Percentiles rank a stretch among this genome's conserved stretches.
Conservation (phyloP, 2,888 invertebrate genomes). For the Dolichopus griseipennis region DNA sequence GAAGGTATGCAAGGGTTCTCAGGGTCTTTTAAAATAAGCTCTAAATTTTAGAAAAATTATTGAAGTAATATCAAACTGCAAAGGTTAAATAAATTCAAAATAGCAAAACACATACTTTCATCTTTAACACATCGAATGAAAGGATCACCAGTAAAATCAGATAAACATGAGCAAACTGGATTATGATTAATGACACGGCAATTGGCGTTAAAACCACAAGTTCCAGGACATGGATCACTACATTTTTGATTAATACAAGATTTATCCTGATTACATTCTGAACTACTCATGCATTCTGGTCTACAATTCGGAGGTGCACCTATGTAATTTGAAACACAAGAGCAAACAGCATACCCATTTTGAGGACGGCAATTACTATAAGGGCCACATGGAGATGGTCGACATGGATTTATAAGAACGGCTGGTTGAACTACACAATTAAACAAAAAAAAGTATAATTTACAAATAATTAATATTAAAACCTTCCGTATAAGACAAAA, state of each 20-base stretch:
- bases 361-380: conserved; percentile 67
- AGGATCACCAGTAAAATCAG: conserved; percentile 70
- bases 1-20: conserved; percentile 71
- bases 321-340: conserved; percentile 66
- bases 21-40: conserved; percentile 31
- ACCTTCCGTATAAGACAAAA: conserved; percentile 8
- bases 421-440: conserved; percentile 24
- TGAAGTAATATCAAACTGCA: conserved; percentile 18
- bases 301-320: conserved; percentile 70
- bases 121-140: conserved; percentile 62
- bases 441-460: conserved; percentile 15
- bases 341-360: conserved; percentile 69
- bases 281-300: conserved; percentile 74
- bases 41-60: not conserved
- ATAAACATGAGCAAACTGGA: conserved; percentile 72
- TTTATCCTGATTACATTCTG: conserved; percentile 70
- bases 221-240: conserved; percentile 70
- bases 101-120: conserved; percentile 52
- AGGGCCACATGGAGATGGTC: conserved; percentile 68
- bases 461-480: conserved; percentile 13
- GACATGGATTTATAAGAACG: conserved; percentile 48
- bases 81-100: conserved; percentile 14
- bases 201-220: conserved; percentile 72
- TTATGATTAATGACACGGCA: conserved; percentile 80
- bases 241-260: conserved; percentile 75